Base-by-base conservation (phyloP, 2,113 vertebrate species). In the Pollachius pollachius region DNA sequence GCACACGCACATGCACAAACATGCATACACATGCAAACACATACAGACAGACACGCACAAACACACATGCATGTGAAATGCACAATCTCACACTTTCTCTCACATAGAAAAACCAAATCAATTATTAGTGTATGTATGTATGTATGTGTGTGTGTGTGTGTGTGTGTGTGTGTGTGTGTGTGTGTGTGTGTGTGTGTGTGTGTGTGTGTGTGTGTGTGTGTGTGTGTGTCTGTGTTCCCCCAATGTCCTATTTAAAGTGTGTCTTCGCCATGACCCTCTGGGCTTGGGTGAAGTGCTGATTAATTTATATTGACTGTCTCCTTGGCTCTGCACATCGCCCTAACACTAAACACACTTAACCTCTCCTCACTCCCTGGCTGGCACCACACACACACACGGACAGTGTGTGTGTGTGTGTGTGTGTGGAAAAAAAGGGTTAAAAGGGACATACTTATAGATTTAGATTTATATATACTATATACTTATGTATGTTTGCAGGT, bases 271-370 rank as follows among this genome's bases (percentile, higher is more conserved):
- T 71, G 17, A 74, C 81, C 57, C 69, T 60, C 6, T 59, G 70
- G 81, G 73, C 59, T 61, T 71, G 48, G 48, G 59, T 27, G 27
- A 27, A 62, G 67, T 72, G 74, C 57, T 79, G 73, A 76, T 82
- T 60, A 19, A 60, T 60, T 60, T 72, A 67, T 64, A 68, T 81
- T 74, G 77, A 58, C 64, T 65, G 72, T 78, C 65, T 76, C 69
- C 21, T 81, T 81, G 81, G 72, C 77, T 79, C 74, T 9, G 60
- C 74, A 64, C 75, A 65, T 64, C 66, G 73, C 62, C 5, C 9
- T 63, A 16, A n/a, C 62, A 6, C 18, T 80, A 75, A 83, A 87
- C 78, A 87, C 78, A 76, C 77, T 80, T 86, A 75, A 83, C 80
- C 80, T 76, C 77, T 18, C 62, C 68, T 70, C 59, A 4, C 0